Evolutionary conservation across 2,797 vertebrate genomes (phyloP).

Genomic region (Eurystomus glaucurus): DNA sequence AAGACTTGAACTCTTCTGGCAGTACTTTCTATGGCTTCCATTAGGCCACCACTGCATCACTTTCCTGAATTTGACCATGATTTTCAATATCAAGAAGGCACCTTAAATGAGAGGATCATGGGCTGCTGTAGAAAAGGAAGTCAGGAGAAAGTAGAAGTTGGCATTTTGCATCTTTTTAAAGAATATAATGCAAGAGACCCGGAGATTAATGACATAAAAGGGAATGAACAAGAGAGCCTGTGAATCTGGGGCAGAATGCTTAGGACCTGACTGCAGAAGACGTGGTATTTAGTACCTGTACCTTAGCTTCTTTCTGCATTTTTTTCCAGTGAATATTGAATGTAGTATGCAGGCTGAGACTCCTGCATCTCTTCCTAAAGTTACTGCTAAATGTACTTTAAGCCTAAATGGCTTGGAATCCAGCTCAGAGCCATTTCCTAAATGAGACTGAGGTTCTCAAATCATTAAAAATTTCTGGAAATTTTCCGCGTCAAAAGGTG

Average conservation of each 20-base stretch:
- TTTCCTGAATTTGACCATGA: background rate
- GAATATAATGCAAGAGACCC: background rate
- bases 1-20: background rate
- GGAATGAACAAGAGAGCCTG: background rate
- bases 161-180: background rate
- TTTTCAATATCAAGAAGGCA: background rate
- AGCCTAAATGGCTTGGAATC: background rate
- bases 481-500: rapidly evolving
- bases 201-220: background rate
- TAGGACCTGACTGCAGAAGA: background rate
- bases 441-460: background rate
- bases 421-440: background rate
- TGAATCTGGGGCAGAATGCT: background rate
- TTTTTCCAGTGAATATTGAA: background rate
- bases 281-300: background rate
- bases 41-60: background rate
- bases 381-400: background rate
- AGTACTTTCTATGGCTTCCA: background rate
- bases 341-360: background rate
- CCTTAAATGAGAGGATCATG: background rate
- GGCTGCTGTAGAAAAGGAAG: background rate
- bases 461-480: background rate
- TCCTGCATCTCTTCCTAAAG: background rate
- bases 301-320: background rate
- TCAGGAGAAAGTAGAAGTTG: background rate